These are phyloP conservation scores for Seriola dumerili DNA, from an alignment of 2,113 vertebrate species.

Conservation along the genomic window DNA sequence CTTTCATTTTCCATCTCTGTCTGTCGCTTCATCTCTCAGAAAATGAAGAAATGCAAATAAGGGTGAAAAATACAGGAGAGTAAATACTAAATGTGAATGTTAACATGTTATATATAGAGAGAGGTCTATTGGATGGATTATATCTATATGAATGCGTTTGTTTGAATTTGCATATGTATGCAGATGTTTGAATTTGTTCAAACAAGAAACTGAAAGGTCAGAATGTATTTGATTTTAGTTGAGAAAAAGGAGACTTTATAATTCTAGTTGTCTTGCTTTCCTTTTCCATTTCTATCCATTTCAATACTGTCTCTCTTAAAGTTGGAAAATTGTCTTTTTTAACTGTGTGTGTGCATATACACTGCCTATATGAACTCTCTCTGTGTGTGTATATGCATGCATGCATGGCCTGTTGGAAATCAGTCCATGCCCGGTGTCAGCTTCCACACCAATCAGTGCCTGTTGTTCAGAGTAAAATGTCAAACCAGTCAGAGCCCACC, in stretches of 20 bases:
- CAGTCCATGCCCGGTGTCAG: conserved; percentile 18
- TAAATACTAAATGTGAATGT: conserved; percentile 12
- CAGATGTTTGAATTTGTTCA: background rate
- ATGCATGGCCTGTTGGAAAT: conserved; percentile 49
- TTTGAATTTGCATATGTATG: background rate
- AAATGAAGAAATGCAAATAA: conserved; percentile 60
- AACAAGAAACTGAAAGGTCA: background rate
- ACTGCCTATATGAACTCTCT: background rate
- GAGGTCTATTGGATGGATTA: conserved; percentile 6
- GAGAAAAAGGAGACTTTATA: background rate
- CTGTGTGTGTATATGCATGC: conserved; percentile 27
- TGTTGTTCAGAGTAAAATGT: conserved; percentile 69
- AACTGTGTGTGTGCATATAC: background rate
- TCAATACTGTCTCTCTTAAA: background rate
- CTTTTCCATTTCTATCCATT: background rate
- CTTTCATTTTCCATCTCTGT: conserved; percentile 44
- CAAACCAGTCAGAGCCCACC: conserved; percentile 35
- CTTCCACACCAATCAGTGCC: conserved; percentile 67
- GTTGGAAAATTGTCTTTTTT: conserved; percentile 2
- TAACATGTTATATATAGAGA: conserved; percentile 8
- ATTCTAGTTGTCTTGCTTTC: background rate
- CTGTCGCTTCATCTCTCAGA: conserved; percentile 32
- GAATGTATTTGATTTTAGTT: background rate
- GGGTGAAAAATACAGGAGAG: background rate
- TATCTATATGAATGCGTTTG: background rate